Evolutionary conservation across 2,797 vertebrate species (phyloP).

Genomic region (Enteromius afrohamiltoni): DNA sequence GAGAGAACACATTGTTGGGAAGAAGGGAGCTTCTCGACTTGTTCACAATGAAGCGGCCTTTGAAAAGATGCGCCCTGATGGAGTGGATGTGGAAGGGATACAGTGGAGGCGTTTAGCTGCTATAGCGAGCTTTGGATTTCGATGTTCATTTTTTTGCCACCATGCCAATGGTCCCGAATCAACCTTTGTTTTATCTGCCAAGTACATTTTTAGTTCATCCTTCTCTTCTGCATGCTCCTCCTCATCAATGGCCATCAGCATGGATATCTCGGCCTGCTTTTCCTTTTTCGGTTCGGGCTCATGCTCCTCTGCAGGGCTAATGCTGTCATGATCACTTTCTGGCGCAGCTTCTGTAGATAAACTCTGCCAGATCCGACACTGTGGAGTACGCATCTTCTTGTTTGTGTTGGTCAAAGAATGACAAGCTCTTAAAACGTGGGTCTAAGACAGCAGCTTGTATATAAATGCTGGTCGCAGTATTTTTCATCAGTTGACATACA

Average conservation of each 20-base stretch:
- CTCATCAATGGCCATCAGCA: too few species aligned
- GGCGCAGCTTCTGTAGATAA: too few species aligned
- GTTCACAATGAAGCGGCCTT: conserved; percentile 20
- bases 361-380: too few species aligned
- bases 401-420: conserved; percentile 20
- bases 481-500: not conserved
- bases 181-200: conserved; percentile 7
- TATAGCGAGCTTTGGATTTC: conserved; percentile 24
- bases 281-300: too few species aligned
- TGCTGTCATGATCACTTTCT: too few species aligned
- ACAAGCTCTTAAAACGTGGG: conserved; percentile 5
- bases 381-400: not conserved
- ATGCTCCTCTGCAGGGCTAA: too few species aligned
- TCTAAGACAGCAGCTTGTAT: not conserved
- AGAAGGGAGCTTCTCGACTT: conserved; percentile 37
- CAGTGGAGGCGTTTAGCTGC: conserved; percentile 10
- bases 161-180: conserved; percentile 32
- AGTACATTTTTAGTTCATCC: conserved; percentile 1
- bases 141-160: conserved; percentile 33
- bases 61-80: too few species aligned
- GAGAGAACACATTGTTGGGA: conserved; percentile 1
- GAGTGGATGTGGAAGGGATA: conserved; percentile 31
- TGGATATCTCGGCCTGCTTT: too few species aligned
- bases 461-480: not conserved
- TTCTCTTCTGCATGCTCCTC: too few species aligned